Evolutionary conservation across 1,140 invertebrate species (phyloP).

Genomic region (Drosophila neocordata): DNA sequence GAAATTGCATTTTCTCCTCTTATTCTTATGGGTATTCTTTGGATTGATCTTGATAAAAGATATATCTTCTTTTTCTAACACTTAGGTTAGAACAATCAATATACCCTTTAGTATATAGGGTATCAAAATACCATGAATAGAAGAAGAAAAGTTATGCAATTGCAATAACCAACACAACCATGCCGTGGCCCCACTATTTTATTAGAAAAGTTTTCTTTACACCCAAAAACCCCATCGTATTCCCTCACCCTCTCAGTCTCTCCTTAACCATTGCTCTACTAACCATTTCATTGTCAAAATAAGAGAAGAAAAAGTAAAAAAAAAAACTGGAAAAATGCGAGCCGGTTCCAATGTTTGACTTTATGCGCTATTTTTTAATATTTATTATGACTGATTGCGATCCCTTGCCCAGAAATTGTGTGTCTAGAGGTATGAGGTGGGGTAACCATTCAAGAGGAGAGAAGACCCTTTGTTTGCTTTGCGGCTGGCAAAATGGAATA

Average conservation of each 20-base stretch:
- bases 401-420: slow-evolving; percentile 21
- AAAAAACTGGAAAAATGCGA: neutral
- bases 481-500: slow-evolving; percentile 31
- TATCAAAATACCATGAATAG: slow-evolving; percentile 4
- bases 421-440: slow-evolving; percentile 1
- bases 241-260: neutral
- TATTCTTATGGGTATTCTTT: too few species aligned
- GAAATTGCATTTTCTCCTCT: too few species aligned
- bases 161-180: slow-evolving; percentile 54
- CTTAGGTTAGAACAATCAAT: too few species aligned
- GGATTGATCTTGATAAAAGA: too few species aligned
- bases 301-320: neutral
- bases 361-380: slow-evolving; percentile 80
- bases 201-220: slow-evolving; percentile 72
- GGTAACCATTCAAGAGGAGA: slow-evolving; percentile 11
- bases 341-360: slow-evolving; percentile 67
- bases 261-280: neutral
- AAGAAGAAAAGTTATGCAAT: slow-evolving; percentile 64
- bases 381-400: slow-evolving; percentile 79
- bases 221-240: slow-evolving; percentile 9
- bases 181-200: slow-evolving; percentile 64
- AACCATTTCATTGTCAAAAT: slow-evolving; percentile 10
- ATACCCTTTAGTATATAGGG: neutral
- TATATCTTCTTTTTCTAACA: too few species aligned
- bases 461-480: slow-evolving; percentile 59